Conservation (phyloP, 2,113 vertebrate genomes). For the Seriola rivoliana region DNA sequence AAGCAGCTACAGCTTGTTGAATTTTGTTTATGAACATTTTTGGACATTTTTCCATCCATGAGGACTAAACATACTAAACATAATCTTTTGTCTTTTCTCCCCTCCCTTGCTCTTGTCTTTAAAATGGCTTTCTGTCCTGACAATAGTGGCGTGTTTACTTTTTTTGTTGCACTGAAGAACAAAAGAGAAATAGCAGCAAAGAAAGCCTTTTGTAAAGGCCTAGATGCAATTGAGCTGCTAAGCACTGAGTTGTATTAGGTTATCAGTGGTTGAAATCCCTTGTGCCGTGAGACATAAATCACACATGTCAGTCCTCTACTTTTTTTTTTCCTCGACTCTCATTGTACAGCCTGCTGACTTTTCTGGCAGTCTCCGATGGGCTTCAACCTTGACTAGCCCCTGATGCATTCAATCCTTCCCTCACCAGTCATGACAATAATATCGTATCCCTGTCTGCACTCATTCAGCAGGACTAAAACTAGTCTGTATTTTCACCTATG, state of each 20-base stretch:
- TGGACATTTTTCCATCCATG: slow-evolving; percentile 21
- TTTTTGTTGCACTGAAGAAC: slow-evolving; percentile 60
- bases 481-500: neutral
- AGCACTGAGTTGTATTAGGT: slow-evolving; percentile 82
- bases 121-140: slow-evolving; percentile 46
- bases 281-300: slow-evolving; percentile 82
- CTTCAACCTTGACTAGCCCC: slow-evolving; percentile 63
- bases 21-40: slow-evolving; percentile 38
- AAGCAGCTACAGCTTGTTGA: slow-evolving; percentile 31
- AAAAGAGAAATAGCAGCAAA: slow-evolving; percentile 69
- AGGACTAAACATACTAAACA: slow-evolving; percentile 26
- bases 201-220: slow-evolving; percentile 69
- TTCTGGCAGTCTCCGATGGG: slow-evolving; percentile 60
- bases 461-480: slow-evolving; percentile 19
- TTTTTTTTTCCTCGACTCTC: slow-evolving; percentile 9
- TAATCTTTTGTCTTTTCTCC: slow-evolving; percentile 30
- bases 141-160: slow-evolving; percentile 57
- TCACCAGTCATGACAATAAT: slow-evolving; percentile 55
- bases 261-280: slow-evolving; percentile 83
- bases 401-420: slow-evolving; percentile 44
- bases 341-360: slow-evolving; percentile 63
- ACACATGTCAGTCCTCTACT: slow-evolving; percentile 70
- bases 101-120: slow-evolving; percentile 27
- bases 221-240: slow-evolving; percentile 83
- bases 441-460: slow-evolving; percentile 44